These are phyloP conservation scores for Dysidea cf. avara DNA, from an alignment of 37 sponge, comb jelly and placozoan genomes.

Conservation along the genomic window DNA sequence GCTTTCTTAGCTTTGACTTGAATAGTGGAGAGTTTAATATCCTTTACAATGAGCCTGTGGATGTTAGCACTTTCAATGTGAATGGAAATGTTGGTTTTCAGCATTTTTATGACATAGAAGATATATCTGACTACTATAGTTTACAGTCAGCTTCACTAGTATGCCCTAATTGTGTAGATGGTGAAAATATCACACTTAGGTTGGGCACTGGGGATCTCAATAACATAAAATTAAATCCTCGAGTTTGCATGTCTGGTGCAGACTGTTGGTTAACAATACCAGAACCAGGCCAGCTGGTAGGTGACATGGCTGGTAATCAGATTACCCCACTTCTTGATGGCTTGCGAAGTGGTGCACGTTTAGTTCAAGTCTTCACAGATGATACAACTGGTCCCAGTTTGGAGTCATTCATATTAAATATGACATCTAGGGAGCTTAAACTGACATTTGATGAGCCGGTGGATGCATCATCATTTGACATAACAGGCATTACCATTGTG, in stretches of 20 bases:
- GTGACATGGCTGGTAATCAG: constrained; percentile 77
- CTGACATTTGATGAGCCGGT: constrained; percentile 88
- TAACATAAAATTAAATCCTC: constrained; percentile 49
- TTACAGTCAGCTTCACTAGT: constrained; percentile 31
- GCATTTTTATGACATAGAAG: constrained; percentile 24
- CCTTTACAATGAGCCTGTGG: constrained; percentile 67
- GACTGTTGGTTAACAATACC: constrained; percentile 80
- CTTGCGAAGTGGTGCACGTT: constrained; percentile 6
- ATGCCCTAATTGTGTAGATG: constrained; percentile 43
- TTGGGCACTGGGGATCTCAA: constrained; percentile 60
- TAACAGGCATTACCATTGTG: constrained; percentile 66
- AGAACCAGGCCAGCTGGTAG: constrained; percentile 38
- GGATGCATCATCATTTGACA: constrained; percentile 38
- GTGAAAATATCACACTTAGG: constrained; percentile 41
- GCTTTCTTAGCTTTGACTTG: constrained; percentile 68
- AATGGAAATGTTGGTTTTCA: constrained; percentile 55
- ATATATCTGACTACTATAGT: constrained; percentile 11
- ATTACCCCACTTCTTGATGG: constrained; percentile 48
- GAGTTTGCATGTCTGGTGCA: constrained; percentile 67
- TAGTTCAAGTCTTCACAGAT: constrained; percentile 40
- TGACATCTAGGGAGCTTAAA: constrained; percentile 48
- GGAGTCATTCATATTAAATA: constrained; percentile 46
- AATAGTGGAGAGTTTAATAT: constrained; percentile 61
- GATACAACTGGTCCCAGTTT: constrained; percentile 70
- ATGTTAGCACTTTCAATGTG: constrained; percentile 19